Base-by-base conservation (phyloP, 1,140 invertebrate species). In the Drosophila nebulosa region DNA sequence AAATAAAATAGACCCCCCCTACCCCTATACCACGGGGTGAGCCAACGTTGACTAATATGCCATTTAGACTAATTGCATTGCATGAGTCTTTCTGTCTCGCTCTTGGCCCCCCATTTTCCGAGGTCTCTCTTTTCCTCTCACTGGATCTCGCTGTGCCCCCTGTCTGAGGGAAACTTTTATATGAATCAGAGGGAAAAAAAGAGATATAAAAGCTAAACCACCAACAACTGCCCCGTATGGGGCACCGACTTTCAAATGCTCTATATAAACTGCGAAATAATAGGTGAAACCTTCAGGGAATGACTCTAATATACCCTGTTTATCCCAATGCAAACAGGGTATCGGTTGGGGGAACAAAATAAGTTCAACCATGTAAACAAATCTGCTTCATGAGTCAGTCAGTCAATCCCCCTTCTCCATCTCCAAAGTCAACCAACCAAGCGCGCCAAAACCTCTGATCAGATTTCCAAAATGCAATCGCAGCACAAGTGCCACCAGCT, bases 1-100 rank as follows among this genome's bases (percentile, higher is more conserved):
- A 55, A 55, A 55, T 55, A 55, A 32, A 55, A 18, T 32, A n/a
- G 22, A 21, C 9, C 4, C 12, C n/a, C 22, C 10, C 22, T 10
- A 27, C n/a, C 26, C 52, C 52, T 14, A 6, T 16, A 30, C 14
- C 12, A 18, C n/a, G 7, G 52, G 52, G 52, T 24, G 14, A 55
- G 14, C 52, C 52, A 55, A 55, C 52, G 52, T 55, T 55, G 52
- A 55, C 52, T 55, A 55, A 55, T 55, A 55, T 55, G 52, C 52
- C 52, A 55, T 55, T 55, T 55, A 55, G 52, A 55, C 52, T 55
- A 55, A 55, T 55, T 55, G 52, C 52, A 55, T 55, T 55, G 52
- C 52, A 55, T 55, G 52, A 55, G 52, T 30, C 7, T 55, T 7
- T 21, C 27, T 30, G 27, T 30, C 10, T 32, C 10, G 10, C 27